Conservation (phyloP, 2,797 vertebrate genomes). For the Miichthys miiuy region DNA sequence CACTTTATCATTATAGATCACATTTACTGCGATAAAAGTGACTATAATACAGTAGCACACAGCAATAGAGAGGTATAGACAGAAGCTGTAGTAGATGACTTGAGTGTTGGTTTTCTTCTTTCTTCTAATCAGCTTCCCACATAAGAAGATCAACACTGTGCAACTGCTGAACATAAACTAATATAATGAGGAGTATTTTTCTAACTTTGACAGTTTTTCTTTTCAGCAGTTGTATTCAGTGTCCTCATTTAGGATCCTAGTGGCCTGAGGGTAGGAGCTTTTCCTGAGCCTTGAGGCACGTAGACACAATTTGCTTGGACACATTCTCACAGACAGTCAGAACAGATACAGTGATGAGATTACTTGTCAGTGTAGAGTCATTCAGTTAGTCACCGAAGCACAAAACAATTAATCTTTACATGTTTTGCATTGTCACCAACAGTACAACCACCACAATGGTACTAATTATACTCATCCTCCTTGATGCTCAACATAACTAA, state of each 20-base stretch:
- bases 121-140: constrained; percentile 1
- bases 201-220: background rate
- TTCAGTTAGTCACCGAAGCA: constrained; percentile 51
- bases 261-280: no score
- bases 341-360: constrained; percentile 27
- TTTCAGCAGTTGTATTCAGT: background rate
- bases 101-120: background rate
- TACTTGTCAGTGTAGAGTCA: constrained; percentile 25
- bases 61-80: background rate
- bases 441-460: background rate
- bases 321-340: background rate
- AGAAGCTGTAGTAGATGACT: no score
- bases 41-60: background rate
- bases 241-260: no score
- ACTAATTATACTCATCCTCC: background rate
- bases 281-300: background rate
- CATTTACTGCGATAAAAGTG: background rate
- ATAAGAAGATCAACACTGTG: background rate
- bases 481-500: background rate
- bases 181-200: background rate
- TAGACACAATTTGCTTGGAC: constrained; percentile 7
- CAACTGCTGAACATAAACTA: background rate
- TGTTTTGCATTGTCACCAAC: constrained; percentile 23
- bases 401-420: constrained; percentile 61
- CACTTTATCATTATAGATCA: constrained; percentile 10